A percentile compares a stretch with the other conserved stretches of the same genome.
Conservation (phyloP, 2,113 vertebrate species). For the Pteruthius melanotis region DNA sequence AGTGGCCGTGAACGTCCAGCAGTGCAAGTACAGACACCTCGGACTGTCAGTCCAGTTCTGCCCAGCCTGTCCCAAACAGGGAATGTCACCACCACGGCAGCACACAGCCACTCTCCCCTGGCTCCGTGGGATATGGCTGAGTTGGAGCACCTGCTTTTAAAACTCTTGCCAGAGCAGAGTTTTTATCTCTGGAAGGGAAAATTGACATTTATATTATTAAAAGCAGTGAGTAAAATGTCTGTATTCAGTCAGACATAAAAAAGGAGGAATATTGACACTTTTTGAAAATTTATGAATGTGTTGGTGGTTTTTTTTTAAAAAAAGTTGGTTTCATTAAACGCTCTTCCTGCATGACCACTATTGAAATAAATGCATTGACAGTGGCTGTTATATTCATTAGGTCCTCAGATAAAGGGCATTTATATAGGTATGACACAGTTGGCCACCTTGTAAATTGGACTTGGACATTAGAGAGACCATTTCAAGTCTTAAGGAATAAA, state of each 20-base stretch:
- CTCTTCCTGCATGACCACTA: neutral
- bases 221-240: neutral
- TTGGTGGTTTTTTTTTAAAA: neutral
- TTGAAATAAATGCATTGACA: neutral
- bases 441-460: neutral
- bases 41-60: accelerated
- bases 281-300: neutral
- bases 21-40: accelerated
- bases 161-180: neutral
- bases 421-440: neutral
- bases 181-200: neutral
- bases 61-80: neutral
- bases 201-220: neutral
- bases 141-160: neutral
- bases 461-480: neutral
- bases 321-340: neutral
- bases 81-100: accelerated
- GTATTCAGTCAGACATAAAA: neutral
- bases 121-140: accelerated
- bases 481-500: neutral
- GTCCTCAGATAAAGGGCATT: neutral
- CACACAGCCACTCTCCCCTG: accelerated
- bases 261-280: neutral
- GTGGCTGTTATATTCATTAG: neutral
- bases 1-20: accelerated